phyloP scores from a whole-genome alignment of 2,113 vertebrate species.

The Aramus guarauna region DNA sequence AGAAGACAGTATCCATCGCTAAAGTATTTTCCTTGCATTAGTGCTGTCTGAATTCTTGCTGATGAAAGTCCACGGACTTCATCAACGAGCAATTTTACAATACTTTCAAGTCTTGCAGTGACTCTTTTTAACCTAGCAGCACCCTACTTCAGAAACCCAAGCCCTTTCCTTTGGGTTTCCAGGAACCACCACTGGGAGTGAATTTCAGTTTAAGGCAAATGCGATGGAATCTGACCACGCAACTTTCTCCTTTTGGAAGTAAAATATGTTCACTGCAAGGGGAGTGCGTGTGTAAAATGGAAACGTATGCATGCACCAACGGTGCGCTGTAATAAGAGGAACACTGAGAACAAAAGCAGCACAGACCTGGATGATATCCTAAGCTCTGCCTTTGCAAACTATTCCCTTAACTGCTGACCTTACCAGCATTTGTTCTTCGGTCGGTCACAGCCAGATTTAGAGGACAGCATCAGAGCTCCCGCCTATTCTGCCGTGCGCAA shows the following conservation, averaged over 20 bases:
- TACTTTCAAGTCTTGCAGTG: neutral
- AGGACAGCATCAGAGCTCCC: neutral
- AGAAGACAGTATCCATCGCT: neutral
- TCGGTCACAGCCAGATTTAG: neutral
- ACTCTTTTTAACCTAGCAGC: neutral
- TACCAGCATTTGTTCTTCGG: neutral
- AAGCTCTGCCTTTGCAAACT: neutral
- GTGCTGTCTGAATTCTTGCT: neutral
- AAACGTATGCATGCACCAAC: accelerated
- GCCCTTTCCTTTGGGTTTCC: neutral
- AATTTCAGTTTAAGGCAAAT: neutral
- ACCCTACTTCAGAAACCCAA: neutral
- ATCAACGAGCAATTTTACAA: neutral
- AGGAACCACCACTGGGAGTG: neutral
- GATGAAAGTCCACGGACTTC: neutral
- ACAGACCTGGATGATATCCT: accelerated
- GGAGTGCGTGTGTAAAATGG: neutral
- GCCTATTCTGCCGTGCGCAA: neutral
- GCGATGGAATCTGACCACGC: neutral
- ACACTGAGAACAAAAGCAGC: neutral
- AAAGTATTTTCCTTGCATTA: neutral
- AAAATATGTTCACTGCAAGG: neutral
- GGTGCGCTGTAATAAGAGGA: neutral
- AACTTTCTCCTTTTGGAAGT: neutral
- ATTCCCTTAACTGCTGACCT: neutral